Base-by-base conservation (phyloP, 2,888 invertebrate species). In the Eristalinus aeneus region DNA sequence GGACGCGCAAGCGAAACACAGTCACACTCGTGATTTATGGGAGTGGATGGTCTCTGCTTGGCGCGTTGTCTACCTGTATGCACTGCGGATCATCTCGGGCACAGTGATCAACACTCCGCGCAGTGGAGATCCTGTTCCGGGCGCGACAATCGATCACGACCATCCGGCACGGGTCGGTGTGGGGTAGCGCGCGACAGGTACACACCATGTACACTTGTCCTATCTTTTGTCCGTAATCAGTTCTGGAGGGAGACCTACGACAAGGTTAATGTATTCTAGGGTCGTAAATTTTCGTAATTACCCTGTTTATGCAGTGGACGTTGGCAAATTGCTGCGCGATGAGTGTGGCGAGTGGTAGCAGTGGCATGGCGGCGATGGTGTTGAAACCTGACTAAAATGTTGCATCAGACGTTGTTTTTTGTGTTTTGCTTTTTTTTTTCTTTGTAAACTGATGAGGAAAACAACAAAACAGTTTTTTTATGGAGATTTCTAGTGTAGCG, bases 201-300 rank as follows among this genome's bases (percentile, higher is more conserved):
- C 54, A n/a, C 9, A 23, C 31, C 39, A 9, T n/a, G 31, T 39
- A 10, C 32, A 4, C 27, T 2, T 5, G 9, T 2, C 16, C 39
- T 71, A 71, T 71, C 77, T 69, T 39, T 78, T 12, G 46, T 31
- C 27, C 60, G 46, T 34, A 76, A 76, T 68, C 75, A 68, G 61
- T 22, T 34, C 6, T 22, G 34, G 68, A n/a, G 16, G 46, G 36
- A 60, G 72, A 79, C 78, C 72, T 73, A 72, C 67, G 72, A 34
- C 78, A 79, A 79, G 72, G 72, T 79, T 72, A 78, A 78, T 78
- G 60, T 39, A 65, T 65, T 72, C 58, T 65, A 60, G 64, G 71
- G 60, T 79, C 72, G 60, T 79, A 79, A 67, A 65, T 79, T 79
- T 73, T 65, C 60, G 65, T 67, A 72, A 73, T 79, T 73, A 65